Evolutionary conservation across 2,888 invertebrate genomes (phyloP).

Genomic region (Trichopria drosophilae): DNA sequence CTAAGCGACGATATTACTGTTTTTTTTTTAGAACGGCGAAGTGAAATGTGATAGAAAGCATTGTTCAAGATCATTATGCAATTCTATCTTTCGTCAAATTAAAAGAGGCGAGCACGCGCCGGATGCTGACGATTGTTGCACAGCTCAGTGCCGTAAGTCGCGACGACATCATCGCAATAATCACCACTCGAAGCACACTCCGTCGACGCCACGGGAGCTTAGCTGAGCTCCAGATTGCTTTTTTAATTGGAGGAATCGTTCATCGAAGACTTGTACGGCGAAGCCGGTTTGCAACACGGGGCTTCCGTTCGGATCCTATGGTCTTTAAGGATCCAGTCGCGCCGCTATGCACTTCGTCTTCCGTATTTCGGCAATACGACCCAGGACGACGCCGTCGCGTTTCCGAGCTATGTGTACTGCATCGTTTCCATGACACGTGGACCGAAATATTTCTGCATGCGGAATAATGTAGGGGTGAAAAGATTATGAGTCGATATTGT

Average conservation of each 20-base stretch:
- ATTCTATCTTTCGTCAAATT: conserved; percentile 59
- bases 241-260: not conserved
- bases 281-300: no score
- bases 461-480: no score
- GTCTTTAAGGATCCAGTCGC: no score
- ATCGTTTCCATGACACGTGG: no score
- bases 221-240: conserved; percentile 44
- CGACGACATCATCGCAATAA: conserved; percentile 63
- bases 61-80: conserved; percentile 76
- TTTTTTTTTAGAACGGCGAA: conserved; percentile 71
- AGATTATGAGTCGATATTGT: no score
- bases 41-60: conserved; percentile 79
- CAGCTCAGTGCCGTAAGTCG: conserved; percentile 59
- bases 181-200: conserved; percentile 48
- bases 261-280: conserved; percentile 8
- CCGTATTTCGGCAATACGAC: no score
- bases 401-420: no score
- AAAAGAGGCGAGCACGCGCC: conserved; percentile 53
- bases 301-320: no score
- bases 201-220: conserved; percentile 47
- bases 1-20: conserved; percentile 6
- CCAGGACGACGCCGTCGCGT: no score
- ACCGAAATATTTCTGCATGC: no score
- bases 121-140: conserved; percentile 65
- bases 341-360: no score